Percentiles rank a stretch among this genome's conserved stretches.
phyloP scores from a whole-genome alignment of 2,888 invertebrate species.

The Gibbula magus region DNA sequence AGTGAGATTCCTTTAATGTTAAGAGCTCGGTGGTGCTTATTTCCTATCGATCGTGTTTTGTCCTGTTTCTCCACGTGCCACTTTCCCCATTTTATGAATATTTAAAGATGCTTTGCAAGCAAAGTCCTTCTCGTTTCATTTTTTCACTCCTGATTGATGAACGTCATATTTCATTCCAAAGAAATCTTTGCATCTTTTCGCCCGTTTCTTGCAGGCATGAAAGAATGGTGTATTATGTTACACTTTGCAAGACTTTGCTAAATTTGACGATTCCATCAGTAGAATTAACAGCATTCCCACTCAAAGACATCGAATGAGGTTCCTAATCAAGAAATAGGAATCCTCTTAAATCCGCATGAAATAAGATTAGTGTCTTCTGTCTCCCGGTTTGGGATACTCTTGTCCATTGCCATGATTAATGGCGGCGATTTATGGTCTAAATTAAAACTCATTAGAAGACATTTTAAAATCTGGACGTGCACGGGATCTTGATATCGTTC shows the following conservation, averaged over 20 bases:
- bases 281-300: background rate
- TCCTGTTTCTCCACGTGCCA: background rate
- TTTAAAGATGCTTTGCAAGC: background rate
- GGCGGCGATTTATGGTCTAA: background rate
- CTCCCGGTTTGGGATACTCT: background rate
- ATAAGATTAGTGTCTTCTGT: background rate
- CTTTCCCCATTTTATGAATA: background rate
- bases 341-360: constrained; percentile 5
- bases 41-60: background rate
- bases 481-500: background rate
- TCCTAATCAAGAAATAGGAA: background rate
- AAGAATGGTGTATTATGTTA: background rate
- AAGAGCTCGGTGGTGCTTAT: too few relatives aligned
- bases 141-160: background rate
- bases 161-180: background rate
- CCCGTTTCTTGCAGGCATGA: background rate
- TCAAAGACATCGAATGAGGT: background rate
- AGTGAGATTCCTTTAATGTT: too few relatives aligned
- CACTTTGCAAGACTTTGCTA: background rate
- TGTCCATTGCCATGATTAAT: constrained; percentile 8
- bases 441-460: background rate
- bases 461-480: background rate
- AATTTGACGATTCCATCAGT: background rate
- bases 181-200: background rate
- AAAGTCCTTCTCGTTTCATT: background rate